phyloP scores from a whole-genome alignment of 2,888 invertebrate genomes.

The Thereva unica region DNA sequence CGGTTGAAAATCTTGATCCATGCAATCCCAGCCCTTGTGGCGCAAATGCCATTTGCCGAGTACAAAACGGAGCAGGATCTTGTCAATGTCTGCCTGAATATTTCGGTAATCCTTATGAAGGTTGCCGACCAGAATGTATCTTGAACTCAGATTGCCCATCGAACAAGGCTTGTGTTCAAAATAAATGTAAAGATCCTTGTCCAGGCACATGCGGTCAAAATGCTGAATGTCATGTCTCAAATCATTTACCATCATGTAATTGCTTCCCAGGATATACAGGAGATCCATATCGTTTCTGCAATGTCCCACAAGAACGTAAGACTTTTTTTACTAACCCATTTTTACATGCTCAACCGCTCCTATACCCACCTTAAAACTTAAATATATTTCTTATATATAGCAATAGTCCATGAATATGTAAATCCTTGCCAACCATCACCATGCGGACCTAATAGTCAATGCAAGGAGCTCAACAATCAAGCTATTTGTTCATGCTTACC shows the following conservation, averaged over 20 bases:
- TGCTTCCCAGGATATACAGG: slow-evolving; percentile 75
- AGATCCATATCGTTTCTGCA: slow-evolving; percentile 74
- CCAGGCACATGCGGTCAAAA: slow-evolving; percentile 77
- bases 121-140: slow-evolving; percentile 78
- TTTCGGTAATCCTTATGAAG: slow-evolving; percentile 70
- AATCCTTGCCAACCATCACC: slow-evolving; percentile 64
- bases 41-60: slow-evolving; percentile 68
- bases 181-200: slow-evolving; percentile 79
- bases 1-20: slow-evolving; percentile 57
- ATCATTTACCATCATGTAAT: slow-evolving; percentile 71
- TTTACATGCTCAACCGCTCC: slow-evolving; percentile 52
- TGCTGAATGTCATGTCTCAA: slow-evolving; percentile 71
- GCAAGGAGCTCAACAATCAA: slow-evolving; percentile 68
- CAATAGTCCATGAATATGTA: slow-evolving; percentile 48
- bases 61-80: slow-evolving; percentile 67
- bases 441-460: slow-evolving; percentile 78
- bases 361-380: too few species aligned
- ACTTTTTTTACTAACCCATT: not conserved
- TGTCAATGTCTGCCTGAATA: slow-evolving; percentile 71
- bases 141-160: slow-evolving; percentile 76
- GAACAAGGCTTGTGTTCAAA: slow-evolving; percentile 71
- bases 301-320: slow-evolving; percentile 61
- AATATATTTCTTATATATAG: slow-evolving; percentile 37
- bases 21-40: slow-evolving; percentile 71
- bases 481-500: slow-evolving; percentile 71